Evolutionary conservation across 2,797 vertebrate species (phyloP), one percentile per base, ranked within the genome.

Genomic region (Peromyscus eremicus): DNA sequence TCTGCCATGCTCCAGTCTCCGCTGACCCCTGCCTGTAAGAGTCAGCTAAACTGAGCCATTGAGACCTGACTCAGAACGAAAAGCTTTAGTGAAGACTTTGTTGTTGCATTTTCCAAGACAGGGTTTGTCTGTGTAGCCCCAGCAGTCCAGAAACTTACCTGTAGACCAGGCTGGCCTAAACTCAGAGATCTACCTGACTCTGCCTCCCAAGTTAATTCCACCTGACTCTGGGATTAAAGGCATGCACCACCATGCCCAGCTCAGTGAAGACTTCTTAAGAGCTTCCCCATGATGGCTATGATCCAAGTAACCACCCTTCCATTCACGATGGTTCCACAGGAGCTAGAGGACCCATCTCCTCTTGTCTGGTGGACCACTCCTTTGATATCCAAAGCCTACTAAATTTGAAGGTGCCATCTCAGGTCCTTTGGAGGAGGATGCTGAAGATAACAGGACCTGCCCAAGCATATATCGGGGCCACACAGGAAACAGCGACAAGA

Each of bases 231-330:
- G 43, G 46, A n/a, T 85, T n/a, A 85, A 68, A 85, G 43, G 32
- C 12, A 1, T 70, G 64, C 0, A 3, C 21, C 12, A 49, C 21
- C 64, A 49, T 11, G 23, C 32, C 19, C 2, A 34, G 6, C 32
- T 70, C 14, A n/a, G 83, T 25, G 83, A 68, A 68, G 75, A 62
- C 68, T 94, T 90, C 19, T 70, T 93, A 87, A 94, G 64, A 64
- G 40, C 23, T 76, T 62, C 27, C 43, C 21, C 19, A 57, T 76
- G 49, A 40, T 4, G 77, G 70, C 75, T 40, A 19, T 2, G 43
- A 76, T 68, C 60, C 49, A 17, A 10, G 73, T 85, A 32, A 62
- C 55, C 21, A 40, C 11, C 37, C 52, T 12, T 77, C 17, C 25
- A 4, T 10, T 37, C 68, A 68, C 52, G 34, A 5, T 16, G 46